These are phyloP conservation scores for Pandemis heparana DNA, from an alignment of 2,888 invertebrate species.

Conservation along the genomic window DNA sequence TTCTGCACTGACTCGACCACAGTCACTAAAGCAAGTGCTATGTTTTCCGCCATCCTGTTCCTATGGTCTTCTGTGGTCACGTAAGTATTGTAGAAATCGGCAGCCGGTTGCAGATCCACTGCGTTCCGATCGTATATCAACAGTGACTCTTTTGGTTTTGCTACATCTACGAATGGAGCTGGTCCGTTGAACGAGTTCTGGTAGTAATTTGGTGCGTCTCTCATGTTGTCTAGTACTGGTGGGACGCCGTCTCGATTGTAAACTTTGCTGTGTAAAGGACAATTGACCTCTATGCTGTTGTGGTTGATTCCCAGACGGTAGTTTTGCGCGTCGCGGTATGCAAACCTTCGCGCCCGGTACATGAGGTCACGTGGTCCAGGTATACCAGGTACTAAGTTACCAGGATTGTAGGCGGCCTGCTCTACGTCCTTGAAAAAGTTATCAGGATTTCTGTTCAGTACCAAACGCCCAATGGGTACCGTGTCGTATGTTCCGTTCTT, in stretches of 20 bases:
- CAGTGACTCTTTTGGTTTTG: conserved; percentile 47
- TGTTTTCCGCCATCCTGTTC: conserved; percentile 49
- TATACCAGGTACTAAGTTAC: conserved; percentile 72
- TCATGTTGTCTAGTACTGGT: conserved; percentile 53
- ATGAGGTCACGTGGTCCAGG: conserved; percentile 55
- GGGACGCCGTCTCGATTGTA: conserved; percentile 56
- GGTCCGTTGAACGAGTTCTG: conserved; percentile 60
- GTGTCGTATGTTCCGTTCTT: conserved; percentile 91
- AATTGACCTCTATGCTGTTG: conserved; percentile 55
- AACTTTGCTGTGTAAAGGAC: conserved; percentile 51
- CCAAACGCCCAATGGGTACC: conserved; percentile 91
- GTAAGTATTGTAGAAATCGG: conserved; percentile 90
- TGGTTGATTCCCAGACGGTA: conserved; percentile 57
- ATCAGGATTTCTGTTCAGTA: conserved; percentile 85
- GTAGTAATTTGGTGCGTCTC: conserved; percentile 56
- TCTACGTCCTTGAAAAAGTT: conserved; percentile 53
- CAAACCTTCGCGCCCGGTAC: conserved; percentile 68
- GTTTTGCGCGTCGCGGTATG: conserved; percentile 85
- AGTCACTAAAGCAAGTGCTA: conserved; percentile 42
- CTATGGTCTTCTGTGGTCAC: conserved; percentile 65
- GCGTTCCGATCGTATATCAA: conserved; percentile 50
- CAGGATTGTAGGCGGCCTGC: conserved; percentile 64
- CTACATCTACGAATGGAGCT: conserved; percentile 54
- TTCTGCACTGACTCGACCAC: conserved; percentile 87
- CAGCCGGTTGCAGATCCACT: conserved; percentile 83